Evolutionary conservation across 2,797 vertebrate species (phyloP), one percentile per base, ranked within the genome.

Genomic region (Nyctalus aviator): DNA sequence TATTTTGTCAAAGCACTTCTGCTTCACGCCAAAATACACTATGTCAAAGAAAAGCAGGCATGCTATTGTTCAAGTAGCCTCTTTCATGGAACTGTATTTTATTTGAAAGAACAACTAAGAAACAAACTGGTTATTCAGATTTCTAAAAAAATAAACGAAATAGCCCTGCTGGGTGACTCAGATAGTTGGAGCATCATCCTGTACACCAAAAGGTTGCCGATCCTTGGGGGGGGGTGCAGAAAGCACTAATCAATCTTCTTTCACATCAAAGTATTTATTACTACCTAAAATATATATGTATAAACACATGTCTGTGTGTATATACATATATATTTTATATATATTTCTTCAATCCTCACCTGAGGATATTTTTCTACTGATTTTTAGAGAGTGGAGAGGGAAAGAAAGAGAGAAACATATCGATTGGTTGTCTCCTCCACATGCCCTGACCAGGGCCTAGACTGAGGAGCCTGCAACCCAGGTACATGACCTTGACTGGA

Each of bases 91-190:
- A 88, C 53, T 64, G 20, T 32, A n/a, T 57, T 64, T 93, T 90
- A 53, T 27, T n/a, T 83, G n/a, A 87, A 35, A 82, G n/a, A 79
- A 44, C 17, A 1, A 35, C 17, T 17, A 11, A 77, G 82, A 82
- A 82, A 93, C 32, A 90, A 90, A 76, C 25, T 79, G 2, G 14
- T 64, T 37, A 90, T n/a, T 69, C 35, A 59, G 59, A 81, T 13
- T 85, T 81, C 37, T 86, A 41, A 86, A 76, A 76, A 93, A 86
- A 13, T 66, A 55, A 76, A 78, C 44, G 23, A 50, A 84, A 50
- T 55, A 69, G 87, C 30, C 35, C 84, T 44, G 59, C 62, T 6
- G 7, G 30, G 30, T 64, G 30, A 13, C 62, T n/a, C 30, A 64
- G 30, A 15, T 7, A 64, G 13, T 66, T 32, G n/a, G 15, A 66